phyloP scores from a whole-genome alignment of 2,797 vertebrate species.

The Carcharodon carcharias region DNA sequence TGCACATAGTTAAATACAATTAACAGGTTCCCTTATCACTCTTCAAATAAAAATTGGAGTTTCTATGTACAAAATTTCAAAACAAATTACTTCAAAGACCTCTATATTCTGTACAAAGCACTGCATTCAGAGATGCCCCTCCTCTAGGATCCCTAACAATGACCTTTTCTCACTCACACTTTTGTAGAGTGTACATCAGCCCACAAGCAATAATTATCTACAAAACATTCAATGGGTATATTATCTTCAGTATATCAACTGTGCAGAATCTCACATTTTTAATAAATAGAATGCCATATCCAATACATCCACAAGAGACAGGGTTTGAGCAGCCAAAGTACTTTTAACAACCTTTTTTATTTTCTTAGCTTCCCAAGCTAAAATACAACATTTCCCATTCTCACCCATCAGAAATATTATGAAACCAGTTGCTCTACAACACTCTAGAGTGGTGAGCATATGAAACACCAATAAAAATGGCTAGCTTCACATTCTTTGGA shows the following conservation, averaged over 20 bases:
- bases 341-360: too few species aligned
- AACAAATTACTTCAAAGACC: too few species aligned
- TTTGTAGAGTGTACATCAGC: not conserved
- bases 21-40: not conserved
- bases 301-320: not conserved
- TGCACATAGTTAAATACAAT: too few species aligned
- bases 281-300: not conserved
- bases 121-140: not conserved
- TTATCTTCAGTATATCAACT: not conserved
- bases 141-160: not conserved
- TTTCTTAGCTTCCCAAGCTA: too few species aligned
- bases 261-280: not conserved
- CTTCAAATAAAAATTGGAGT: not conserved
- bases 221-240: not conserved
- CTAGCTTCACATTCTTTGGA: not conserved
- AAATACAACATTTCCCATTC: too few species aligned
- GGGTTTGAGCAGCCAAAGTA: not conserved
- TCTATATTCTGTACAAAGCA: not conserved
- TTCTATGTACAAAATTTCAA: not conserved
- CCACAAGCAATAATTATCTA: not conserved
- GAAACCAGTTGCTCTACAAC: too few species aligned
- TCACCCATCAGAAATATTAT: too few species aligned
- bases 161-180: not conserved
- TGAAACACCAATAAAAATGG: not conserved
- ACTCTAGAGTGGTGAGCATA: too few species aligned